Evolutionary conservation across 2,113 vertebrate genomes (phyloP).

Genomic region (Menura novaehollandiae): DNA sequence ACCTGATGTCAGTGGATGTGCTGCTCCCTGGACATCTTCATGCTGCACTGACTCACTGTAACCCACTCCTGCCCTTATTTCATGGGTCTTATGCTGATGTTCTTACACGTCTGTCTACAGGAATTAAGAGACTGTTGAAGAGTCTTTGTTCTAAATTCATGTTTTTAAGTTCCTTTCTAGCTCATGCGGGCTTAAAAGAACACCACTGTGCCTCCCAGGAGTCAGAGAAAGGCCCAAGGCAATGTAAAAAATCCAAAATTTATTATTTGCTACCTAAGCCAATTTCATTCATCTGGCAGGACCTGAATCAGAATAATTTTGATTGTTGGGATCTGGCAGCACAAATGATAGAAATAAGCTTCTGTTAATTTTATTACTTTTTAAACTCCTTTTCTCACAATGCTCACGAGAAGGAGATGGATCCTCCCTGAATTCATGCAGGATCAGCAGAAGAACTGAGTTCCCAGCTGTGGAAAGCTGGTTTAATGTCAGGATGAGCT

Average conservation of each 20-base stretch:
- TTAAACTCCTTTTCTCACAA: background rate
- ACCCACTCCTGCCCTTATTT: background rate
- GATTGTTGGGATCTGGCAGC: background rate
- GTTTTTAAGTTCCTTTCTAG: background rate
- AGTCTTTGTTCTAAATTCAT: background rate
- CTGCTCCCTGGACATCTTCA: background rate
- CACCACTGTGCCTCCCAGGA: background rate
- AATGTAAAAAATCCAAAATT: background rate
- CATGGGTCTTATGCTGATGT: accelerated
- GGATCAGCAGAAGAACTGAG: background rate
- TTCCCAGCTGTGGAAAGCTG: background rate
- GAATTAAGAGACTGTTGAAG: background rate
- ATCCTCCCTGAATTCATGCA: background rate
- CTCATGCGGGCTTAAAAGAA: background rate
- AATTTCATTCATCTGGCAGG: background rate
- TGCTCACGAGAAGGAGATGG: accelerated
- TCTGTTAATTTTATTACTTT: background rate
- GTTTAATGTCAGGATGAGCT: background rate
- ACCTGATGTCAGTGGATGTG: background rate
- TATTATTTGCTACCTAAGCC: background rate
- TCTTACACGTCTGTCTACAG: background rate
- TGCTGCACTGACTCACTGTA: background rate
- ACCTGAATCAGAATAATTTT: background rate
- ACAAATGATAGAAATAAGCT: background rate
- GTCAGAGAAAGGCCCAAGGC: background rate